Evolutionary conservation across 2,113 vertebrate genomes (phyloP).

Genomic region (Heterocephalus glaber): DNA sequence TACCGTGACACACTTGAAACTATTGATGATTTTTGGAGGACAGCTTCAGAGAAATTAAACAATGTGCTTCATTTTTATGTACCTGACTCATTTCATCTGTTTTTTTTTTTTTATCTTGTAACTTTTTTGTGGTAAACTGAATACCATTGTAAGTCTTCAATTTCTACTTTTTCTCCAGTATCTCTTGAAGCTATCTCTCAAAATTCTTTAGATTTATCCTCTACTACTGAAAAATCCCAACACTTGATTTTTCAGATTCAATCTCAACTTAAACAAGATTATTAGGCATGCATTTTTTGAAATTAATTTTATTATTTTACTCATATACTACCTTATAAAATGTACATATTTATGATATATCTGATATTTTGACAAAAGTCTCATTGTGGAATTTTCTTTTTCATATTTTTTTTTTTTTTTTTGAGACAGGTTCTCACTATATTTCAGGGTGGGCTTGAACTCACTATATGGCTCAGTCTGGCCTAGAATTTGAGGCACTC

Average conservation of each 20-base stretch:
- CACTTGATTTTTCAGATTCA: not conserved
- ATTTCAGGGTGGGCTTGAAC: not conserved
- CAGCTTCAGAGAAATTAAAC: not conserved
- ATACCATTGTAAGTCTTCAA: not conserved
- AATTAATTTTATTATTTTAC: not conserved
- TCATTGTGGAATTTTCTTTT: not conserved
- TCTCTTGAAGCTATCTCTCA: not conserved
- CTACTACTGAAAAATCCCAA: not conserved
- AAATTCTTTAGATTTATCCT: not conserved
- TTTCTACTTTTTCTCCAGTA: not conserved
- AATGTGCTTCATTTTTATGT: not conserved
- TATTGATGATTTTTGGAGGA: not conserved
- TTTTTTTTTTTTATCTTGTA: too few relatives aligned
- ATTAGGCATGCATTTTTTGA: not conserved
- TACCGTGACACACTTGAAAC: not conserved
- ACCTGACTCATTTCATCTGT: not conserved
- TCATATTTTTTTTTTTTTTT: not conserved
- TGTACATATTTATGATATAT: not conserved
- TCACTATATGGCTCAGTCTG: not conserved
- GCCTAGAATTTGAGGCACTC: not conserved
- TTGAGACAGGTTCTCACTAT: not conserved
- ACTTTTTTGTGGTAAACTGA: not conserved
- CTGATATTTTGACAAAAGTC: not conserved
- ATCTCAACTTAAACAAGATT: not conserved
- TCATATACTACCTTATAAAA: not conserved